Evolutionary conservation across 2,888 invertebrate genomes (phyloP).

Genomic region (Seladonia tumulorum): DNA sequence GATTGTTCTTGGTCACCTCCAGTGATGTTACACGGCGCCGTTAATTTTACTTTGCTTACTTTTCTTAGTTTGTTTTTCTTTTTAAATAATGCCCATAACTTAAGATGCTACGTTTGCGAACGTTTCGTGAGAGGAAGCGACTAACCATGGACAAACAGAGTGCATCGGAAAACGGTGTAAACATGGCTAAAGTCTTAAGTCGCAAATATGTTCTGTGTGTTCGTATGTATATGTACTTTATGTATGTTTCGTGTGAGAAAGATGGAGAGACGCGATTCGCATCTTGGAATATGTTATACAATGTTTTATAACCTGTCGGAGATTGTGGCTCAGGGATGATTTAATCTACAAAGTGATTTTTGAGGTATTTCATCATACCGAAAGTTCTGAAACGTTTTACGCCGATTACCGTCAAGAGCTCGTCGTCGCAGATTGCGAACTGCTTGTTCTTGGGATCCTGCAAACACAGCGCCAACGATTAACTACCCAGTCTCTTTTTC

Average conservation of each 20-base stretch:
- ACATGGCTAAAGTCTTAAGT: slow-evolving; percentile 73
- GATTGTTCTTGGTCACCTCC: slow-evolving; percentile 14
- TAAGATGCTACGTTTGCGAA: slow-evolving; percentile 54
- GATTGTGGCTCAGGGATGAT: slow-evolving; percentile 71
- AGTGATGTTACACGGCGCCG: slow-evolving; percentile 29
- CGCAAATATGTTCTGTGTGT: slow-evolving; percentile 67
- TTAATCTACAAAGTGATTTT: slow-evolving; percentile 93
- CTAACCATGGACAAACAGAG: slow-evolving; percentile 66
- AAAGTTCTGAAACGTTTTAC: slow-evolving; percentile 97
- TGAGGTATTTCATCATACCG: slow-evolving; percentile 98
- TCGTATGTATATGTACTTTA: slow-evolving; percentile 66
- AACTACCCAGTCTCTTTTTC: not conserved
- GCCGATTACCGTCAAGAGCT: slow-evolving; percentile 94
- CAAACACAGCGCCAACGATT: slow-evolving; percentile 59
- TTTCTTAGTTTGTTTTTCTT: slow-evolving; percentile 3
- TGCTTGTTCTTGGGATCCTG: slow-evolving; percentile 97
- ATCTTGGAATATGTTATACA: slow-evolving; percentile 76
- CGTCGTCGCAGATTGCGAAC: slow-evolving; percentile 97
- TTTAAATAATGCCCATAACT: slow-evolving; percentile 71
- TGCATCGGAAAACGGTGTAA: slow-evolving; percentile 70
- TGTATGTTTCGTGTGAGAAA: slow-evolving; percentile 77
- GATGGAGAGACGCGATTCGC: slow-evolving; percentile 73
- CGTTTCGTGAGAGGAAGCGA: slow-evolving; percentile 55
- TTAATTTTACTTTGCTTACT: not conserved
- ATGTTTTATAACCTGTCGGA: slow-evolving; percentile 74